Conservation (phyloP, 92 coral and sea anemone species). For the Palythoa grandiflora region DNA sequence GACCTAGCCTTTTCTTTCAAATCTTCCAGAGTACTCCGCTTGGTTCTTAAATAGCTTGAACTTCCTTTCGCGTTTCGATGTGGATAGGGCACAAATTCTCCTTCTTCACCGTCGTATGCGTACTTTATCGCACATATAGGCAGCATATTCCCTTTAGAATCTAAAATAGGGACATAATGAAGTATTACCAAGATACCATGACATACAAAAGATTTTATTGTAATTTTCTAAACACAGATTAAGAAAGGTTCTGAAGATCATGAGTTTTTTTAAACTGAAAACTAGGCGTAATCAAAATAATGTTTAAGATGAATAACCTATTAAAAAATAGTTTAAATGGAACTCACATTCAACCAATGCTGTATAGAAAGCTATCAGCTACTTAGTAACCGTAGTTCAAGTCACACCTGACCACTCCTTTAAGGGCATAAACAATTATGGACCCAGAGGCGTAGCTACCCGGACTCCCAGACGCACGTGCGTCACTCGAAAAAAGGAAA, state of each 20-base stretch:
- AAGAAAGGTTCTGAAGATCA: neutral
- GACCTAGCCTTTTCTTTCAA: slow-evolving; percentile 36
- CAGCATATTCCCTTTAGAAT: slow-evolving; percentile 28
- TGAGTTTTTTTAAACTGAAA: too few species aligned
- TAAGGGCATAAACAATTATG: neutral
- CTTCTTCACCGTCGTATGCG: slow-evolving; percentile 42
- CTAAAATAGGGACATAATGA: slow-evolving; percentile 22
- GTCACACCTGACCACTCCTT: neutral
- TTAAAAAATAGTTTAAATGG: neutral
- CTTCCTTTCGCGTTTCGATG: slow-evolving; percentile 55
- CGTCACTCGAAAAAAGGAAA: neutral
- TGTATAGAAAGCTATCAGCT: slow-evolving; percentile 2
- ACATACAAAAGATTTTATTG: neutral
- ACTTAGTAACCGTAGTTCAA: neutral
- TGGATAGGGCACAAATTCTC: slow-evolving; percentile 36
- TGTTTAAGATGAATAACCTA: neutral
- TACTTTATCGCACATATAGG: slow-evolving; percentile 53
- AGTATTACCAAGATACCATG: neutral
- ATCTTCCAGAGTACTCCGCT: slow-evolving; percentile 40
- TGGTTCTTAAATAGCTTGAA: slow-evolving; percentile 39
- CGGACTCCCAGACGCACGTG: neutral
- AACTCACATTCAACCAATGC: neutral
- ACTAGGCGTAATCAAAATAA: neutral
- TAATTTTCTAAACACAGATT: neutral
- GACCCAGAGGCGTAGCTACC: neutral